A percentile compares a stretch with the other conserved stretches of the same genome.
Evolutionary conservation across 2,888 invertebrate species (phyloP).

Genomic region (Hanleya hanleyi): DNA sequence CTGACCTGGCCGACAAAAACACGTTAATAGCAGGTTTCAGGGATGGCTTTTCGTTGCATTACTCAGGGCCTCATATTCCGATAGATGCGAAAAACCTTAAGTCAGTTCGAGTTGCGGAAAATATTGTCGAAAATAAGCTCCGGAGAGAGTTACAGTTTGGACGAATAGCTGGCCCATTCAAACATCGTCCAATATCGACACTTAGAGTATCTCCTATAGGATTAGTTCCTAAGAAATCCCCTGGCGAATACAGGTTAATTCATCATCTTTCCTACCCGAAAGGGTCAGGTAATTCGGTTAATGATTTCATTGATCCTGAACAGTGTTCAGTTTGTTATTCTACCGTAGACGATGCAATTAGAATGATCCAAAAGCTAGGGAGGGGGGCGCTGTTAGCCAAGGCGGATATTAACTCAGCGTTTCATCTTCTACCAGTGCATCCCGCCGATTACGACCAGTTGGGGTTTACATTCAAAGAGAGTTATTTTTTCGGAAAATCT

Average conservation of each 20-base stretch:
- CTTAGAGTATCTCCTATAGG: conserved; percentile 23
- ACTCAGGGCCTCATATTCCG: too few relatives aligned
- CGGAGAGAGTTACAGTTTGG: too few relatives aligned
- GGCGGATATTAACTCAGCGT: conserved; percentile 33
- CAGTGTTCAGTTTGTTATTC: conserved; percentile 15
- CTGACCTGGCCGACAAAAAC: too few relatives aligned
- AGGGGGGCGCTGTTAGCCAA: conserved; percentile 19
- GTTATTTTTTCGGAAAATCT: conserved; percentile 23
- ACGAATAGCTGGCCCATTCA: too few relatives aligned
- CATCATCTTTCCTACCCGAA: conserved; percentile 26
- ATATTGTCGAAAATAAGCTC: too few relatives aligned
- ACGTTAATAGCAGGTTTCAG: too few relatives aligned
- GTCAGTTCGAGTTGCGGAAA: too few relatives aligned
- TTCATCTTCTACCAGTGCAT: conserved; percentile 25
- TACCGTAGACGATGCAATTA: conserved; percentile 15
- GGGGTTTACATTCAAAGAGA: conserved; percentile 20
- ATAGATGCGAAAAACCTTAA: too few relatives aligned
- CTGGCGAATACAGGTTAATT: conserved; percentile 26
- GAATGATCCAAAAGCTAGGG: conserved; percentile 15
- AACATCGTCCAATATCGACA: too few relatives aligned
- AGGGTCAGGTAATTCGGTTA: conserved; percentile 25
- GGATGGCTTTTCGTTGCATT: too few relatives aligned
- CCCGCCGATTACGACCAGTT: conserved; percentile 31
- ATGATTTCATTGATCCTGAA: conserved; percentile 19
- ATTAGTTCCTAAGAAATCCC: conserved; percentile 23